Base-by-base conservation (phyloP, 1,140 invertebrate species). In the Lasioglossum baleicum region DNA sequence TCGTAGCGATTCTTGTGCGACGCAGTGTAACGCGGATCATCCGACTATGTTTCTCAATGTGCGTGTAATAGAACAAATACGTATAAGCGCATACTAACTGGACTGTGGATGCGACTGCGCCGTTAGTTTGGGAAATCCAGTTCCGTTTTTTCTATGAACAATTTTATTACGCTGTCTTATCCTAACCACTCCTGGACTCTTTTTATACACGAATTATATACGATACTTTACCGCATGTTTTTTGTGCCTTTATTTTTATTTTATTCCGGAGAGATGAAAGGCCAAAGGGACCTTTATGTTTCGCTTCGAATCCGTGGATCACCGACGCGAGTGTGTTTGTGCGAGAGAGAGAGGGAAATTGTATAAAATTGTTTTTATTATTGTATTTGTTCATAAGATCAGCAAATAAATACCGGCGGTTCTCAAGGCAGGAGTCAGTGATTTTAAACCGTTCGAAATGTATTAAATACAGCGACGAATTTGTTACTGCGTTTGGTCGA, bases 1-100 rank as follows among this genome's bases (percentile, higher is more conserved):
- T 81, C 75, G 51, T 83, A 74, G 82, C 20, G 58, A 81, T 65
- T 81, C 7, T 82, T 68, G 75, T 63, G 51, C 44, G 61, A 58
- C 40, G 67, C 61, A 63, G 15, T 77, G 17, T 56, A 56, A 73
- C n/a, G n/a, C 61, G 63, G 44, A 63, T 76, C 58, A 15, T 77
- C 69, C 66, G 65, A 31, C 20, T 80, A 81, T 81, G 75, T 81
- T 81, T 81, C 73, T 67, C 20, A 68, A 78, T 60, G 53, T 73
- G 51, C 61, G 63, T 56, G 71, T 72, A 61, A 72, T 56, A 53
- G 48, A 58, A 7, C 35, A 35, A 35, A 5, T 63, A 3, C 17
- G 20, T 22, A 64, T 75, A n/a, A 63, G 71, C 26, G 58, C 35
- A n/a, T 58, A 75, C 15, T 40, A 60, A 26, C 20, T 5, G 64